Evolutionary conservation across 2,797 vertebrate species (phyloP), one percentile per base, ranked within the genome.

Genomic region (Agapornis canus): DNA sequence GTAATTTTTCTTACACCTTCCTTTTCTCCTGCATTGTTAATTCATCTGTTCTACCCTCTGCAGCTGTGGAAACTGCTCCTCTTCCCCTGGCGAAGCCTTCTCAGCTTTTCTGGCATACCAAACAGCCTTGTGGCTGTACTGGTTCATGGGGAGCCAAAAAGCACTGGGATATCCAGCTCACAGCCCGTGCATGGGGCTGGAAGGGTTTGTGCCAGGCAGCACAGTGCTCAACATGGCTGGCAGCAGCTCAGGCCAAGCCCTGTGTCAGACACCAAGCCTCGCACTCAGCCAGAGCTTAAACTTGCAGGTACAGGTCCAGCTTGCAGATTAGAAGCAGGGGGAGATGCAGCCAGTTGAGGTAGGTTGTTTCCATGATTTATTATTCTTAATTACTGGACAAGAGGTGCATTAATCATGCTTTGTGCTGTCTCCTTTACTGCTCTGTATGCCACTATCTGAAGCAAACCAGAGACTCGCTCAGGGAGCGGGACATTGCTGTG

Each of bases 381-480:
- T 63, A 45, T 31, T 66, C 4, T 16, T 80, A 69, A 47, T 91
- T 86, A 61, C 29, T 20, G 52, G 27, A 35, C 61, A 75, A 19
- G 13, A 52, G 65, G 43, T 56, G 21, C 66, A 51, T 90, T 32
- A 40, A 77, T 84, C 65, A 73, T 37, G 49, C 79, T 57, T 26
- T 54, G 64, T 59, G 75, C 82, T 81, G 47, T 71, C 35, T 77
- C 15, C 70, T 42, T 49, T n/a, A 11, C 11, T 40, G 31, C 65
- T 51, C 60, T 17, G 11, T 2, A 1, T 10, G 7, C 31, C 25
- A 1, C 39, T 59, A 45, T 68, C 73, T 71, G 32, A 76, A 37
- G 75, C 10, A 3, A 43, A 6, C 13, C 86, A 48, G 87, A 49
- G 72, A 2, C 0, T 10, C 0, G 0, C 81, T 10, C 11, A 11